These are phyloP conservation scores for Microtus pennsylvanicus DNA, from an alignment of 2,113 vertebrate species.

Conservation along the genomic window DNA sequence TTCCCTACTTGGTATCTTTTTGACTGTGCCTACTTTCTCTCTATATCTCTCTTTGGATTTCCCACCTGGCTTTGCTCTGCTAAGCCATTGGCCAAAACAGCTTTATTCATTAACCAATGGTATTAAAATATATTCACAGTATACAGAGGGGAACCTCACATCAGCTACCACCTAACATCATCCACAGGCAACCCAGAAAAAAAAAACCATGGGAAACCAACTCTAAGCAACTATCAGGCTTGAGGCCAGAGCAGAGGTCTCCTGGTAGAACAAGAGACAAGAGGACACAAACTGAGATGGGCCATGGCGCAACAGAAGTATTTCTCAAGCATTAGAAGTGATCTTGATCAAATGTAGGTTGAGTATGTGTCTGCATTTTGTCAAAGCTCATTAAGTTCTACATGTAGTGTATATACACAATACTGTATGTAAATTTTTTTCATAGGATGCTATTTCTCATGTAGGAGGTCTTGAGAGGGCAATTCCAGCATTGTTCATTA, in stretches of 20 bases:
- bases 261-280: neutral
- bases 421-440: conserved; percentile 32
- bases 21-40: no score
- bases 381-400: conserved; percentile 43
- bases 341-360: conserved; percentile 18
- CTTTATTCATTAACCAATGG: no score
- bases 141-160: no score
- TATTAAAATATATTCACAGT: no score
- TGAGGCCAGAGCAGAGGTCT: neutral
- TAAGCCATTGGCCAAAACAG: no score
- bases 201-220: neutral
- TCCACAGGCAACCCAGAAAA: neutral
- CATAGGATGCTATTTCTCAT: conserved; percentile 3
- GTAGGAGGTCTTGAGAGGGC: neutral
- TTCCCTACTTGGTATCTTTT: no score
- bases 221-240: neutral
- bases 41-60: no score
- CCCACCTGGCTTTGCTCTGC: no score
- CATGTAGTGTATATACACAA: neutral
- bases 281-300: neutral
- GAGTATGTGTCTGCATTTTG: neutral
- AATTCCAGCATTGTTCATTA: neutral
- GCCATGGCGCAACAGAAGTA: neutral
- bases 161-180: neutral
- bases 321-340: conserved; percentile 22